Evolutionary conservation across 2,888 invertebrate genomes (phyloP), one percentile per base, ranked within the genome.

Genomic region (Drosophila dives): DNA sequence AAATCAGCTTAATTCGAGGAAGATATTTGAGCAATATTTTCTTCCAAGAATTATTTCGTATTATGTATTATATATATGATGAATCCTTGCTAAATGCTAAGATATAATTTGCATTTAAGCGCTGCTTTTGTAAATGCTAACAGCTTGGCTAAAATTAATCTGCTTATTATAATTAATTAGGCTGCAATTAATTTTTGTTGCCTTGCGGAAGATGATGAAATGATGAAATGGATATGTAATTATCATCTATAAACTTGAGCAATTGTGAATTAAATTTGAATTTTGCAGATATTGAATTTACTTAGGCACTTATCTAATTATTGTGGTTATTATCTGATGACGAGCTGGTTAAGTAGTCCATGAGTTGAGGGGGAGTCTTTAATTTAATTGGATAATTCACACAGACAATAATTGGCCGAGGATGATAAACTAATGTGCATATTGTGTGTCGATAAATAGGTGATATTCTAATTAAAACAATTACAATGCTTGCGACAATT

Each of bases 341-440:
- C 38, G 50, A 45, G 40, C 49, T 36, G 11, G 56, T 70, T 75
- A 64, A 70, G 56, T 53, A n/a, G n/a, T n/a, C n/a, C n/a, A n/a
- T n/a, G n/a, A n/a, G n/a, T n/a, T n/a, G n/a, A n/a, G n/a, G n/a
- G n/a, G n/a, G n/a, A n/a, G n/a, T n/a, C 68, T 56, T 77, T 73
- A 64, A 79, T 75, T 84, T 61, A 79, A 87, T 71, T 72, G 68
- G 67, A 64, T 56, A 49, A 69, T 56, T 62, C 58, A 54, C 38
- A 45, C 49, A 29, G 29, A 23, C 29, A 63, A 64, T 65, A 75
- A 79, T 74, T 79, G 65, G 15, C 20, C 34, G 26, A 51, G 48
- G 66, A 42, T 50, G 36, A n/a, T 12, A 32, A 32, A 23, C 23
- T 15, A 55, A 62, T 59, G 40, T 48, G 48, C 49, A 11, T 34